A percentile compares a stretch with the other conserved stretches of the same genome.
Evolutionary conservation across 2,113 vertebrate genomes (phyloP).

Genomic region (Channa argus): DNA sequence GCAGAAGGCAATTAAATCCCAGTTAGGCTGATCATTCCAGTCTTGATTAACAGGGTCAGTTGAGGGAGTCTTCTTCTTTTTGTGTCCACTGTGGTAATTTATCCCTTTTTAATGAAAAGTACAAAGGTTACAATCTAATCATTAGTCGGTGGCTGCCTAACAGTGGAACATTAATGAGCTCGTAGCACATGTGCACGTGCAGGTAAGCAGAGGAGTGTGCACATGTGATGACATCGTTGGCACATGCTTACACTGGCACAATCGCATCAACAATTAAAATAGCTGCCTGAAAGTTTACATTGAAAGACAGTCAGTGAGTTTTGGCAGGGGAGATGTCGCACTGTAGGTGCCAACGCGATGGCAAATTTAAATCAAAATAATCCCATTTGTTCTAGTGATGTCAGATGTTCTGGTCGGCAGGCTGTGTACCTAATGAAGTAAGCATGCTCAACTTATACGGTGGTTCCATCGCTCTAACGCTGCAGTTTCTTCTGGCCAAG

Average conservation of each 20-base stretch:
- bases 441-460: conserved; percentile 42
- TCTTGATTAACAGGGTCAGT: conserved; percentile 72
- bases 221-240: conserved; percentile 51
- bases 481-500: conserved; percentile 41
- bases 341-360: conserved; percentile 46
- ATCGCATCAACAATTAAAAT: conserved; percentile 57
- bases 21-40: conserved; percentile 67
- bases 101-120: conserved; percentile 73
- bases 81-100: conserved; percentile 70
- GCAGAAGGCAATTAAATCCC: conserved; percentile 77
- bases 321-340: conserved; percentile 30
- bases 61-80: conserved; percentile 52
- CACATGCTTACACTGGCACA: conserved; percentile 34
- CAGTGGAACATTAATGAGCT: conserved; percentile 34
- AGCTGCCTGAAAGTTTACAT: conserved; percentile 60
- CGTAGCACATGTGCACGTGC: neutral
- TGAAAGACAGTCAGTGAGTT: conserved; percentile 44
- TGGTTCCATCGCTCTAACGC: conserved; percentile 39
- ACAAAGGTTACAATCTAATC: conserved; percentile 54
- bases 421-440: conserved; percentile 48
- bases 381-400: conserved; percentile 61
- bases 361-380: conserved; percentile 60
- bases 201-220: conserved; percentile 18
- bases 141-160: conserved; percentile 28
- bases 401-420: conserved; percentile 66